Evolutionary conservation across 2,888 invertebrate genomes (phyloP).

Genomic region (Hydraecia micacea): DNA sequence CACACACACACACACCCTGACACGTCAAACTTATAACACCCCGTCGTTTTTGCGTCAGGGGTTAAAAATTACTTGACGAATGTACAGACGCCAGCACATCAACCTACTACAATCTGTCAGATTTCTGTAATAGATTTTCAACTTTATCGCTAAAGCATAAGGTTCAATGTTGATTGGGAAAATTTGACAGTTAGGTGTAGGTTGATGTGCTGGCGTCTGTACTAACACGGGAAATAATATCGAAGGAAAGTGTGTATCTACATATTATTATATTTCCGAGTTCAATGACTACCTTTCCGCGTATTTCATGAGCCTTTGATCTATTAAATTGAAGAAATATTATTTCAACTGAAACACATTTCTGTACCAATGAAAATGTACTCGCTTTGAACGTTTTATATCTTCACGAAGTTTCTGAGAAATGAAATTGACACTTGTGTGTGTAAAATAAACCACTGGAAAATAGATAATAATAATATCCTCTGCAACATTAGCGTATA

Average conservation of each 20-base stretch:
- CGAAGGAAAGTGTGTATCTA: background rate
- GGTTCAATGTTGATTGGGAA: too few relatives aligned
- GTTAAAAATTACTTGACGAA: too few relatives aligned
- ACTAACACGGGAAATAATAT: too few relatives aligned
- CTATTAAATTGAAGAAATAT: slow-evolving; percentile 34
- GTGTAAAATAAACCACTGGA: background rate
- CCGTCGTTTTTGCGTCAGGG: too few relatives aligned
- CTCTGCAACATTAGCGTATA: background rate
- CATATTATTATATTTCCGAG: background rate
- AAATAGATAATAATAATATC: background rate
- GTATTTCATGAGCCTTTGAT: slow-evolving; percentile 27
- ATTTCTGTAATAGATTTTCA: too few relatives aligned
- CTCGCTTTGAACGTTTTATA: slow-evolving; percentile 24
- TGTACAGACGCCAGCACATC: too few relatives aligned
- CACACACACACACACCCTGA: too few relatives aligned
- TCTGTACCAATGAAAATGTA: slow-evolving; percentile 9
- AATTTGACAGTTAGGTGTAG: too few relatives aligned
- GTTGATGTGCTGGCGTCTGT: too few relatives aligned
- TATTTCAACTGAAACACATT: slow-evolving; percentile 15
- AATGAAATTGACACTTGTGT: background rate
- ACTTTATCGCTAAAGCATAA: too few relatives aligned
- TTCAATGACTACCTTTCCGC: slow-evolving; percentile 12
- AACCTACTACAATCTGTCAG: too few relatives aligned
- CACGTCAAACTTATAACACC: too few relatives aligned
- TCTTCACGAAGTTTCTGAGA: background rate